These are phyloP conservation scores for Podarcis cretensis DNA, from an alignment of 2,113 vertebrate genomes.

Conservation along the genomic window DNA sequence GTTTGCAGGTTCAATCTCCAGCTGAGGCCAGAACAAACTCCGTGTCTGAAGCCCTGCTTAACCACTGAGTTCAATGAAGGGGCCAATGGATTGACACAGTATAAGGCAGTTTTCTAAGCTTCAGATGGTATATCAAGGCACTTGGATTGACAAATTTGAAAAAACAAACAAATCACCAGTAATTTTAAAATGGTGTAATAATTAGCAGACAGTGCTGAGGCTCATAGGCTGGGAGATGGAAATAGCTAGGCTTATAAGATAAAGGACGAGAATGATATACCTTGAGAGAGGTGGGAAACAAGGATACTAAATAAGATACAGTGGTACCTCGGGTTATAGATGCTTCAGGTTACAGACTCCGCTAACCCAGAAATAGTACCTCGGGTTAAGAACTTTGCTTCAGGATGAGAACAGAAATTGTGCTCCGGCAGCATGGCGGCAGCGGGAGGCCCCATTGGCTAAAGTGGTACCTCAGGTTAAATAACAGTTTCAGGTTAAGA, in stretches of 20 bases:
- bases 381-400: no score
- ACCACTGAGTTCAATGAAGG: background rate
- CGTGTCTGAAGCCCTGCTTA: background rate
- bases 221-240: background rate
- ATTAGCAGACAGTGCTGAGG: background rate
- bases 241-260: background rate
- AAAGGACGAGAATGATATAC: background rate
- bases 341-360: no score
- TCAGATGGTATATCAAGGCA: background rate
- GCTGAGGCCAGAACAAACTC: background rate
- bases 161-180: background rate
- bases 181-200: background rate
- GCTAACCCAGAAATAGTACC: no score
- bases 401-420: no score
- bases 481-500: no score
- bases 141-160: background rate
- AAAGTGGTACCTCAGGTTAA: no score
- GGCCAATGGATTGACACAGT: background rate
- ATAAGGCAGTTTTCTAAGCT: background rate
- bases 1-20: no score
- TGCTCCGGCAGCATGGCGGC: no score
- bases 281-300: background rate
- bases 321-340: no score
- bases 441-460: no score
- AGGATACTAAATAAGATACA: background rate